A percentile compares a stretch with the other conserved stretches of the same genome.
Evolutionary conservation across 2,113 vertebrate genomes (phyloP).

Genomic region (Corvus hawaiiensis): DNA sequence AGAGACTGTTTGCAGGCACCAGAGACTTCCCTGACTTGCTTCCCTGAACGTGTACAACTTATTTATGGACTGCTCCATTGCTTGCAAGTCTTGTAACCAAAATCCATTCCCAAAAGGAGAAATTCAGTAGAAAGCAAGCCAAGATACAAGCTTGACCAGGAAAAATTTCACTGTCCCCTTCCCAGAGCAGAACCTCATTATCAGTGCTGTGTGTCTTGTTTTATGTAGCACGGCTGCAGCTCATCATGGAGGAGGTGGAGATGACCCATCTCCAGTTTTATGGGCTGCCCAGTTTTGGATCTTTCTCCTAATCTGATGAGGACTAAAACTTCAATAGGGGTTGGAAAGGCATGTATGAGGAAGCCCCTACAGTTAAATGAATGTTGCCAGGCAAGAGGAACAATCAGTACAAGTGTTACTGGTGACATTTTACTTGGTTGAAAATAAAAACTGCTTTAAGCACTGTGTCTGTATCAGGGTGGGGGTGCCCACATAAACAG

Average conservation of each 20-base stretch:
- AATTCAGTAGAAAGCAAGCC: not conserved
- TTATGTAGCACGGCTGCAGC: fast-evolving
- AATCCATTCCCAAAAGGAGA: not conserved
- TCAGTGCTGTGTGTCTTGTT: not conserved
- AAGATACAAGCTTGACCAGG: not conserved
- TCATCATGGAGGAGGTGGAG: not conserved
- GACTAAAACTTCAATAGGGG: not conserved
- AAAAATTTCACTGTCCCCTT: not conserved
- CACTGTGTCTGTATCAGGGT: fast-evolving
- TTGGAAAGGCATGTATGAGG: not conserved
- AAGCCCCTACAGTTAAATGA: not conserved
- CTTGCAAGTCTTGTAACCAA: not conserved
- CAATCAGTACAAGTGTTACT: not conserved
- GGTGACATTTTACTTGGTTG: fast-evolving
- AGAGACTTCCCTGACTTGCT: not conserved
- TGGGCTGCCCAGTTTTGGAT: not conserved
- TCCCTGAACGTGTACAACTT: not conserved
- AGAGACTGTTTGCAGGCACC: not conserved
- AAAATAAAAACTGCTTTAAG: not conserved
- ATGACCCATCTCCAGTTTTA: fast-evolving
- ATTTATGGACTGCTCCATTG: not conserved
- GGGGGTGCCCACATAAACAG: not conserved
- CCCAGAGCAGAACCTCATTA: not conserved
- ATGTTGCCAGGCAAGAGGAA: not conserved
- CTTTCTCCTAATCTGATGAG: not conserved